Evolutionary conservation across 2,888 invertebrate genomes (phyloP), one percentile per base, ranked within the genome.

Genomic region (Agrochola litura): DNA sequence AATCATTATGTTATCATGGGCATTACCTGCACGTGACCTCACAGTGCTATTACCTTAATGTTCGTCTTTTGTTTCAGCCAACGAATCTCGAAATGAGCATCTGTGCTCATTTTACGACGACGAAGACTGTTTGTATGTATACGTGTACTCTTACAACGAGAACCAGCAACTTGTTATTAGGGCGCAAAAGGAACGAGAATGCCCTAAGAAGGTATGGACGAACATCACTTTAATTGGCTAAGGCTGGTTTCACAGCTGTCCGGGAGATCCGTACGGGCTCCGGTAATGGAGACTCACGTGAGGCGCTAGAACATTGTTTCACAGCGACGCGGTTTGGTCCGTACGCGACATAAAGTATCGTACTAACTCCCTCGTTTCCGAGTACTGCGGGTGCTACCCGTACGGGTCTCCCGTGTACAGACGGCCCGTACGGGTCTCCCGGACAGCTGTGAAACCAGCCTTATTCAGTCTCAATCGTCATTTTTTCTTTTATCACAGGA

Each of bases 71-170:
- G 71, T 96, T 95, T 88, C 96, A 96, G 98, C 97, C 72, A 98
- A 98, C 91, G 98, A 98, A 92, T 97, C 98, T 79, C 97, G 98
- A 90, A 98, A 98, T 91, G 99, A 99, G 95, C 97, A 98, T 83
- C 94, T 98, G 81, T 99, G 99, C 94, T 97, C 98, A 75, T 98
- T 98, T 93, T 98, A 98, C 91, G 99, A 99, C 93, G 98, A 99
- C 85, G 98, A 99, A 83, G 99, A 99, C 91, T 99, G 99, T 93
- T 97, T 98, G 90, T 99, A 98, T 91, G 98, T 98, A 79, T 99
- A 98, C 92, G 98, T 99, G 68, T 99, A 99, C 91, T 98, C 98
- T 60, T 99, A 98, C 92, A 97, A 98, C 90, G 96, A 97, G 81
- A 96, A 97, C 66, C 97, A 97, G 80, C 97, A 97, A 89, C 97